phyloP scores from a whole-genome alignment of 2,113 vertebrate species.

The Caranx ignobilis region DNA sequence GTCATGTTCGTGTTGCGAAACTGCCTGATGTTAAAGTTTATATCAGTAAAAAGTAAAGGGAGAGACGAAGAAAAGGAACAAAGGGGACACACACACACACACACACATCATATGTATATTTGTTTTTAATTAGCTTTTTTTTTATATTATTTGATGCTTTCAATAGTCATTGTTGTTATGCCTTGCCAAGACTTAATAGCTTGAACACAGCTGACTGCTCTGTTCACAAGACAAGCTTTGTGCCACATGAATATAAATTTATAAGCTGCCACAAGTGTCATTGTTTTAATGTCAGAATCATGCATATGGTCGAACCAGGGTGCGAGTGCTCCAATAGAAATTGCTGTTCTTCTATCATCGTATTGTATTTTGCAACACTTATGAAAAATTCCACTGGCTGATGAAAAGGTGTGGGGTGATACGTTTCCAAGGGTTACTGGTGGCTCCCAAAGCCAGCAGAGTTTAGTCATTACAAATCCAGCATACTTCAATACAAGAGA shows the following conservation, averaged over 20 bases:
- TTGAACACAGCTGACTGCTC: not conserved
- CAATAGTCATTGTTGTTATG: not conserved
- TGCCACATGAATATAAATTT: not conserved
- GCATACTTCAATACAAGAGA: conserved; percentile 18
- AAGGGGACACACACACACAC: too few species aligned
- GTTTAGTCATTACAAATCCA: conserved; percentile 33
- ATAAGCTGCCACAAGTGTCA: not conserved
- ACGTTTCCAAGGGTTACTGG: conserved; percentile 32
- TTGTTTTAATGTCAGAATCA: not conserved
- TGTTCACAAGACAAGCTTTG: not conserved
- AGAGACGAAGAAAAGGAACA: too few species aligned
- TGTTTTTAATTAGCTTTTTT: not conserved
- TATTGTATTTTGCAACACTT: conserved; percentile 3
- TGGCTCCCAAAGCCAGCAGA: conserved; percentile 5
- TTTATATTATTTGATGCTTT: not conserved
- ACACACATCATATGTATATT: not conserved
- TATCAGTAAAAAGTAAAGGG: not conserved
- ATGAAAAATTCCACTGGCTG: conserved; percentile 27
- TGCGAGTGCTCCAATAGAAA: not conserved
- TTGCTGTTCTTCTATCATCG: not conserved
- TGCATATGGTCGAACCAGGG: not conserved
- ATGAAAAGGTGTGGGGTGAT: conserved; percentile 24
- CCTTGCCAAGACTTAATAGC: not conserved
- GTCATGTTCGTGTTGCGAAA: not conserved
- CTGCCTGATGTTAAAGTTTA: too few species aligned